Percentiles rank a stretch among this genome's conserved stretches.
Conservation (phyloP, 2,797 vertebrate species). For the Bradypodion ventrale region DNA sequence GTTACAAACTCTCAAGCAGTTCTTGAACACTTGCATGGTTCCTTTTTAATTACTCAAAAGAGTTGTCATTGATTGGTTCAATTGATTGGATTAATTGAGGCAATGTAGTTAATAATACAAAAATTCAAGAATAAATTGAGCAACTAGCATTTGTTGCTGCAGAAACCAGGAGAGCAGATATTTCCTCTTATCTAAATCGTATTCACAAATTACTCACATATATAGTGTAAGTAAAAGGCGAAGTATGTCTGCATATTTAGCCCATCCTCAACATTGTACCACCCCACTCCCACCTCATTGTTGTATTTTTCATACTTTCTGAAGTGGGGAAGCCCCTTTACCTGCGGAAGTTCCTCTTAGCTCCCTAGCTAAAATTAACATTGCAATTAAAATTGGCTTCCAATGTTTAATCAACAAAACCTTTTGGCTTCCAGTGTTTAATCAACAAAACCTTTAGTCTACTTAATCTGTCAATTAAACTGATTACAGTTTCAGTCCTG, state of each 20-base stretch:
- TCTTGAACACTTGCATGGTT: background rate
- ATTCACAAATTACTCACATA: background rate
- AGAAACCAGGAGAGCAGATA: background rate
- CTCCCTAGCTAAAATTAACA: background rate
- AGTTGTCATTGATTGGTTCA: background rate
- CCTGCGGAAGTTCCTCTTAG: background rate
- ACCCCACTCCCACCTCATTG: background rate
- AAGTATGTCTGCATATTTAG: background rate
- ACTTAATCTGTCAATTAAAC: conserved; percentile 9
- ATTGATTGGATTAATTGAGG: background rate
- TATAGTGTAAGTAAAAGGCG: background rate
- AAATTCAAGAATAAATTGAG: background rate
- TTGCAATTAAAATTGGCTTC: background rate
- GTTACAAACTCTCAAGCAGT: background rate
- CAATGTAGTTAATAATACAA: background rate
- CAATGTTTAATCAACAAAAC: background rate
- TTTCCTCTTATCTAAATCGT: background rate
- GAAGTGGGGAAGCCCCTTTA: background rate
- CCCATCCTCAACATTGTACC: background rate
- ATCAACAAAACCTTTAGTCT: background rate
- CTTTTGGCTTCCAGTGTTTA: background rate
- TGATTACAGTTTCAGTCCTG: background rate
- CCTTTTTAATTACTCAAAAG: background rate
- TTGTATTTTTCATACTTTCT: background rate
- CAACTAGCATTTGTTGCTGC: background rate